A percentile compares a stretch with the other conserved stretches of the same genome.
Conservation (phyloP, 2,888 invertebrate species). For the Euzetes globulus region DNA sequence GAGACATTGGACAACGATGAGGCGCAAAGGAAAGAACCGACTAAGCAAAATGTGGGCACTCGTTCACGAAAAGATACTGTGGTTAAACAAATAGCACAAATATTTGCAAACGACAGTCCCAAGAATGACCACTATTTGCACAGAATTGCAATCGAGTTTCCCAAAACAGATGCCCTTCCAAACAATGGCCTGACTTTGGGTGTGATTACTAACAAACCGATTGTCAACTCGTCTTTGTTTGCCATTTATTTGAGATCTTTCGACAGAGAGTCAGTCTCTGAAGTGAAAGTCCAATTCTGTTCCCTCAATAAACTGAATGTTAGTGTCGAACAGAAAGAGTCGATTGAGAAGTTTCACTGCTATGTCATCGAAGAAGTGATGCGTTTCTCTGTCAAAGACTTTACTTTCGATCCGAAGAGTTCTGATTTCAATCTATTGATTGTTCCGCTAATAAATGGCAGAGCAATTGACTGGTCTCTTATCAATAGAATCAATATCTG, state of each 20-base stretch:
- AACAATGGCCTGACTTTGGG: neutral
- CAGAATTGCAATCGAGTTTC: neutral
- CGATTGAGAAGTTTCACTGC: conserved; percentile 1
- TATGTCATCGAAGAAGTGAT: neutral
- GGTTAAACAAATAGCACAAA: neutral
- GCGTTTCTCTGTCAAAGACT: neutral
- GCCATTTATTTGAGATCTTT: neutral
- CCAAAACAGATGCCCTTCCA: neutral
- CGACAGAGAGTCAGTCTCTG: neutral
- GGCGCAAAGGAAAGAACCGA: neutral
- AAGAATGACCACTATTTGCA: neutral
- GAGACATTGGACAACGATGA: neutral
- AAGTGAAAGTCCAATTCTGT: neutral
- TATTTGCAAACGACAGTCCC: neutral
- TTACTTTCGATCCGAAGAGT: neutral
- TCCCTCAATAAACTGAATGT: neutral
- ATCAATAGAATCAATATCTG: conserved; percentile 66
- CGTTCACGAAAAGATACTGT: neutral
- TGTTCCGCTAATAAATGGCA: conserved; percentile 39
- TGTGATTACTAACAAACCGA: neutral
- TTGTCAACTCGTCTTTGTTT: neutral
- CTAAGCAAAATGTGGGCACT: neutral
- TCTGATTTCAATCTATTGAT: neutral
- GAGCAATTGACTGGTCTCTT: conserved; percentile 73
- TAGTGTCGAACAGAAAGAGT: neutral